Evolutionary conservation across 2,113 vertebrate genomes (phyloP).

Genomic region (Origma solitaria): DNA sequence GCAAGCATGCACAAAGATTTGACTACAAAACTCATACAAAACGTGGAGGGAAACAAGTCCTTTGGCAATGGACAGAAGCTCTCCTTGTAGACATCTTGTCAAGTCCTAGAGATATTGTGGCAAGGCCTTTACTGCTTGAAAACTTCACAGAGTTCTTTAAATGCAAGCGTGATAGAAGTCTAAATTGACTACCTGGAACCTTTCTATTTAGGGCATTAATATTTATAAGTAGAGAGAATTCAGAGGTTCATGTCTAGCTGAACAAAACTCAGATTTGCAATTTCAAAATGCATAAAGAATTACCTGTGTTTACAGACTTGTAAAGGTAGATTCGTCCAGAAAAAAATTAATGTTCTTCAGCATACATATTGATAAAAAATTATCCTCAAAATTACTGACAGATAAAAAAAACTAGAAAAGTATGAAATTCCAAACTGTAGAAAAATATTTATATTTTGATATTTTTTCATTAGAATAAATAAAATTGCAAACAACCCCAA

Average conservation of each 20-base stretch:
- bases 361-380: background rate
- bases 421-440: background rate
- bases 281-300: background rate
- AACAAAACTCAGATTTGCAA: background rate
- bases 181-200: background rate
- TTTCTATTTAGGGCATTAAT: background rate
- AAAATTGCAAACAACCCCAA: fast-evolving
- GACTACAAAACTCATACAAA: background rate
- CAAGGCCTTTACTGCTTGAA: background rate
- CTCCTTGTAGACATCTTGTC: background rate
- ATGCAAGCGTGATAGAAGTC: background rate
- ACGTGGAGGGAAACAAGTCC: background rate
- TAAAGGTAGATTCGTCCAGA: background rate
- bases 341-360: background rate
- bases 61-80: background rate
- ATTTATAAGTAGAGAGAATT: background rate
- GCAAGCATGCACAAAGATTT: background rate
- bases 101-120: background rate
- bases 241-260: background rate
- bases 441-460: background rate
- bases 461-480: background rate
- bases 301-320: background rate
- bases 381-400: background rate
- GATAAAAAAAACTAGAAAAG: background rate
- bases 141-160: background rate